Evolutionary conservation across 1,140 invertebrate genomes (phyloP), one percentile per base, ranked within the genome.

Genomic region (Trachelipus rathkii): DNA sequence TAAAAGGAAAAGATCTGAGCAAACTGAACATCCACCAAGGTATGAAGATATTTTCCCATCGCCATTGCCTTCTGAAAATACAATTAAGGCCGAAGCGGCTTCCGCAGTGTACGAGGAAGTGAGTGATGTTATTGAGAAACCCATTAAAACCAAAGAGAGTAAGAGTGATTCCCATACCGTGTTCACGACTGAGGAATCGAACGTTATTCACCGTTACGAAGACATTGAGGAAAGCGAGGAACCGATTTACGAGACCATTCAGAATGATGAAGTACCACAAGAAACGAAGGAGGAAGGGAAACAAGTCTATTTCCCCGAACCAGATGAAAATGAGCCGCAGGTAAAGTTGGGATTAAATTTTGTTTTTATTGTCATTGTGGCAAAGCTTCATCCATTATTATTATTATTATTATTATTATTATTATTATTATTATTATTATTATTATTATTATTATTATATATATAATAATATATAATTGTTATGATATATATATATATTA

Each of bases 41-140:
- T 75, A 75, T 66, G 73, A 75, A 44, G 73, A 75, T 33, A 23
- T 75, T 43, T 75, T 75, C 45, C 73, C 73, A 0, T 60, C 24
- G 8, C 6, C 0, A 0, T 53, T 53, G 10, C 11, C 50, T 60
- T 60, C 50, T 60, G 11, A 60, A 19, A 60, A 33, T 33, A 33
- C 33, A 33, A 33, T 33, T 33, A 33, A 60, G 50, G 50, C 11
- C 2, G 19, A 60, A 19, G 50, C 11, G 8, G 50, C 11, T 19
- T 19, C 19, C 50, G 50, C 11, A 60, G 50, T 13, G 1, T 15
- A 60, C 11, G 50, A 60, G 50, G 50, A 60, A 60, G 19, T 33
- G 6, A 33, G 33, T 33, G 33, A 33, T 33, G 6, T 33, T 33
- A 33, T 33, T 33, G 33, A 33, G 33, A 33, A 33, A 33, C 33